Evolutionary conservation across 2,113 vertebrate species (phyloP).

Genomic region (Pica pica): DNA sequence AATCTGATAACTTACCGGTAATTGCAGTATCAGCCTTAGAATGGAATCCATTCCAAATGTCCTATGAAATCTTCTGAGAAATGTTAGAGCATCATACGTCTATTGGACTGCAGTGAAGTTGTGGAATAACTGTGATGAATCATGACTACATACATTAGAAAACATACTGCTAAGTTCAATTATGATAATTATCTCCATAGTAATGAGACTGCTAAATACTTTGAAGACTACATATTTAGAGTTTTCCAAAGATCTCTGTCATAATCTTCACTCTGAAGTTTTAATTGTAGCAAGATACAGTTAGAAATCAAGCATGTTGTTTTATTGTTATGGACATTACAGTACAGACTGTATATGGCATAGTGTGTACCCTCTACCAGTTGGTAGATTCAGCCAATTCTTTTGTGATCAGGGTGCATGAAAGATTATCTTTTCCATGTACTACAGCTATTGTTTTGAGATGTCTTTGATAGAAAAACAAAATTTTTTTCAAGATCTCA

Average conservation of each 20-base stretch:
- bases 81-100: background rate
- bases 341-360: background rate
- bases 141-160: background rate
- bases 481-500: background rate
- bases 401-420: background rate
- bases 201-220: background rate
- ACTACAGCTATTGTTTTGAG: background rate
- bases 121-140: background rate
- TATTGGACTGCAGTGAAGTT: background rate
- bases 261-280: background rate
- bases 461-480: background rate
- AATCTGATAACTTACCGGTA: background rate
- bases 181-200: background rate
- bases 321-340: background rate
- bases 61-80: background rate
- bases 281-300: background rate
- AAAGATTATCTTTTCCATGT: background rate
- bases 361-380: background rate
- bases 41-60: background rate
- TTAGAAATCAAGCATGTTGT: background rate
- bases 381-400: background rate
- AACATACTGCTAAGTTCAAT: background rate
- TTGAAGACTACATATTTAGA: background rate
- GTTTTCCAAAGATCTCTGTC: background rate
- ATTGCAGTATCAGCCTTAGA: background rate